A percentile compares a stretch with the other conserved stretches of the same genome.
phyloP scores from a whole-genome alignment of 2,113 vertebrate species.

The Oryzias woworae region DNA sequence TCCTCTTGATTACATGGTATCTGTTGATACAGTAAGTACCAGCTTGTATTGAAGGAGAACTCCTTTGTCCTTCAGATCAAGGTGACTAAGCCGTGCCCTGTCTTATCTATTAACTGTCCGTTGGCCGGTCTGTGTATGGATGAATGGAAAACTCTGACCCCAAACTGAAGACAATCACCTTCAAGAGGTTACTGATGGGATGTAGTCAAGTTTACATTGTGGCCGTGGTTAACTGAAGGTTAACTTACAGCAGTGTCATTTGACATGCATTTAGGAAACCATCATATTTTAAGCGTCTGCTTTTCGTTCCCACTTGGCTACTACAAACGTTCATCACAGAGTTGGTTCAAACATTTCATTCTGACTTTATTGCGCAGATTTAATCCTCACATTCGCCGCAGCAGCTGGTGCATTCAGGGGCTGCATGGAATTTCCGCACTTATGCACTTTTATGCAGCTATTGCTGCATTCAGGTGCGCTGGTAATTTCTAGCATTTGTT shows the following conservation, averaged over 20 bases:
- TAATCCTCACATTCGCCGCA: too few relatives aligned
- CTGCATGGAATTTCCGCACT: too few relatives aligned
- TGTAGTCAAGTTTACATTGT: slow-evolving; percentile 41
- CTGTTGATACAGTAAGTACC: background rate
- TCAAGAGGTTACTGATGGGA: slow-evolving; percentile 15
- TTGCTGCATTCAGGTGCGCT: too few relatives aligned
- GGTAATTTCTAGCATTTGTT: too few relatives aligned
- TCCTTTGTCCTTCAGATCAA: slow-evolving; percentile 56
- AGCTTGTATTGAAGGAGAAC: slow-evolving; percentile 13
- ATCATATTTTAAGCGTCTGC: too few relatives aligned
- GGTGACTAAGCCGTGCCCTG: slow-evolving; percentile 47
- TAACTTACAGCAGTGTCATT: background rate
- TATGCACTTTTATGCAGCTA: too few relatives aligned
- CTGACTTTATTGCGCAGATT: too few relatives aligned
- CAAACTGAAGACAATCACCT: slow-evolving; percentile 45
- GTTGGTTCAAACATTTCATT: too few relatives aligned
- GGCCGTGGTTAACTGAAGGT: slow-evolving; percentile 44
- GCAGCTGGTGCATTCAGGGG: too few relatives aligned
- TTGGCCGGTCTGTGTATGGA: slow-evolving; percentile 27
- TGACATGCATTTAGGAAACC: too few relatives aligned
- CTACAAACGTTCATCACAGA: too few relatives aligned
- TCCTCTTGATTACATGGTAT: background rate
- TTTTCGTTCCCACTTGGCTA: too few relatives aligned
- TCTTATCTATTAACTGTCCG: slow-evolving; percentile 68
- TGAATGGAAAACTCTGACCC: slow-evolving; percentile 45